Percentiles rank a stretch among this genome's conserved stretches.
phyloP scores from a whole-genome alignment of 30 jellyfish, hydroid and myxozoan species.

The Aurelia sp. region DNA sequence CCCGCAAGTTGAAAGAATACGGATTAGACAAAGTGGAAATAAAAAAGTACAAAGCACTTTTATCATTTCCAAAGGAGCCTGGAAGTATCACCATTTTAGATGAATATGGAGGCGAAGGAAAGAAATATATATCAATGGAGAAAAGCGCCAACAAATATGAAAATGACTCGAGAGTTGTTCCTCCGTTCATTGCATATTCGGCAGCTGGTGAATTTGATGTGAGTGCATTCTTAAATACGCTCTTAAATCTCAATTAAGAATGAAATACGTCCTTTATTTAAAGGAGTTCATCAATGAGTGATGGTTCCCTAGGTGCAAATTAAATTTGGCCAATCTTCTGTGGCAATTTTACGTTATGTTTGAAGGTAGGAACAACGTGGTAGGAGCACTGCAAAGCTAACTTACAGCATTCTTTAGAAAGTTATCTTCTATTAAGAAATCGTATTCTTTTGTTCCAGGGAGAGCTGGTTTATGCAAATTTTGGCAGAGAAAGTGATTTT shows the following conservation, averaged over 20 bases:
- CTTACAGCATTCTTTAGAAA: too few relatives aligned
- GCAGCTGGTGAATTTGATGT: background rate
- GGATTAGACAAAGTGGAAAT: conserved; percentile 35
- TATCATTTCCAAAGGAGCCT: conserved; percentile 27
- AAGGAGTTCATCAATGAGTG: too few relatives aligned
- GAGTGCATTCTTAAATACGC: too few relatives aligned
- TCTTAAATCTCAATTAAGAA: too few relatives aligned
- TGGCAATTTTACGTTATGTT: too few relatives aligned
- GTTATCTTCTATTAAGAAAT: too few relatives aligned
- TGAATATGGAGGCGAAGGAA: background rate
- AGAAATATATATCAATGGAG: conserved; percentile 4
- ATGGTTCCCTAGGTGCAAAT: too few relatives aligned
- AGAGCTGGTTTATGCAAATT: conserved; percentile 79
- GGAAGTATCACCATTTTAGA: conserved; percentile 28
- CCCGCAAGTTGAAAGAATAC: background rate
- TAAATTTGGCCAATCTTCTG: too few relatives aligned
- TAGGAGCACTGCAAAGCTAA: too few relatives aligned
- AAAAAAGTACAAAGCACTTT: conserved; percentile 6
- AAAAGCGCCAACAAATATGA: conserved; percentile 5
- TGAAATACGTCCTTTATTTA: too few relatives aligned
- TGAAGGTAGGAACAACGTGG: too few relatives aligned
- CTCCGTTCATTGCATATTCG: conserved; percentile 45
- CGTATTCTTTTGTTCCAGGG: conserved; percentile 40
- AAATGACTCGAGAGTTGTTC: conserved; percentile 7
- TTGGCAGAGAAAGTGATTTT: conserved; percentile 70